These are phyloP conservation scores for Paramuricea clavata DNA, from an alignment of 92 coral and sea anemone genomes.

Conservation along the genomic window DNA sequence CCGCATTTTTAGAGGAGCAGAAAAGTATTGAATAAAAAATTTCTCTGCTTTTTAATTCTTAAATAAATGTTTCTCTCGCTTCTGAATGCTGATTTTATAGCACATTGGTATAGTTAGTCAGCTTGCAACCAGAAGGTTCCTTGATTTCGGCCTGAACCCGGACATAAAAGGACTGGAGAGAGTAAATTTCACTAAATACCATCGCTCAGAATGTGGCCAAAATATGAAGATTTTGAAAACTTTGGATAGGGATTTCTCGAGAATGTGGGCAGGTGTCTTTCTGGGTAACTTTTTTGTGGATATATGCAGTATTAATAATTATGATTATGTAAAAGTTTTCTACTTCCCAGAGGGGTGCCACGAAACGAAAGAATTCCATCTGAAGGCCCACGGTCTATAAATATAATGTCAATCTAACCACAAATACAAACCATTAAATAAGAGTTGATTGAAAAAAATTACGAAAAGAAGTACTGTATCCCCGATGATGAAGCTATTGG, in stretches of 20 bases:
- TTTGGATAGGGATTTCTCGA: not conserved
- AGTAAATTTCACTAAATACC: not conserved
- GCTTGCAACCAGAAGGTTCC: not conserved
- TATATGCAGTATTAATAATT: not conserved
- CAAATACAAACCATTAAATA: too few relatives aligned
- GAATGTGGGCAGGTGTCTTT: constrained; percentile 4
- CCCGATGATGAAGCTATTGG: too few relatives aligned
- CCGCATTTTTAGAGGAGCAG: too few relatives aligned
- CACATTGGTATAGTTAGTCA: not conserved
- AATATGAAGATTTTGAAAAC: not conserved
- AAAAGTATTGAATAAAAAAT: not conserved
- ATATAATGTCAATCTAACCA: too few relatives aligned
- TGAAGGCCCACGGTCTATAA: constrained; percentile 17
- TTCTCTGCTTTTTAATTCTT: not conserved
- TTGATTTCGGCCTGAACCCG: not conserved
- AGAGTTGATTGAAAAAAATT: too few relatives aligned
- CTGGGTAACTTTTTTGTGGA: constrained; percentile 21
- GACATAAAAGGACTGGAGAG: not conserved
- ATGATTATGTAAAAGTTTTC: not conserved
- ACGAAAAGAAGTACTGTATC: too few relatives aligned
- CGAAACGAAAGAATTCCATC: constrained; percentile 9
- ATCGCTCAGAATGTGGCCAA: not conserved
- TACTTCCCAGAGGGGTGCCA: not conserved
- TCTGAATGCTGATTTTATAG: not conserved
- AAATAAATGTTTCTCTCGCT: not conserved